These are phyloP conservation scores for Menidia beryllina DNA, from an alignment of 2,113 vertebrate species.

Conservation along the genomic window DNA sequence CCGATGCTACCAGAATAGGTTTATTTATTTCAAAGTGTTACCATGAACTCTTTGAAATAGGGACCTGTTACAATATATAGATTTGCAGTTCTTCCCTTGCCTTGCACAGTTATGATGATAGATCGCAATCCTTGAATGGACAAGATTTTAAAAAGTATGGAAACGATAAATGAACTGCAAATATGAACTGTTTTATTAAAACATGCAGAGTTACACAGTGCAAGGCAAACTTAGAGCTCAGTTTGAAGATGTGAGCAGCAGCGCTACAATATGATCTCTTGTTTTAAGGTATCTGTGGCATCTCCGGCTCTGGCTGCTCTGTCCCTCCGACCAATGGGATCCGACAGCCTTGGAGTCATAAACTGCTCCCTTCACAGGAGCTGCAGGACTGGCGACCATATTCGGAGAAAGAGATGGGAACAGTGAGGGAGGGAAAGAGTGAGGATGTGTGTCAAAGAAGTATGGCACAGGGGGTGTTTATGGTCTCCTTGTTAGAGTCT, in stretches of 20 bases:
- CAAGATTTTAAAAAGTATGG: too few relatives aligned
- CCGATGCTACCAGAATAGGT: too few relatives aligned
- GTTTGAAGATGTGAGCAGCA: background rate
- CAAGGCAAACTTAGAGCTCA: too few relatives aligned
- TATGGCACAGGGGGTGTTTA: constrained; percentile 21
- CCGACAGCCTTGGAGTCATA: constrained; percentile 34
- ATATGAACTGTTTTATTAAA: too few relatives aligned
- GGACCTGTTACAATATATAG: too few relatives aligned
- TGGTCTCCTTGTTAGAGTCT: constrained; percentile 21
- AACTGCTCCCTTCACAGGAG: constrained; percentile 41
- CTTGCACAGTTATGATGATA: too few relatives aligned
- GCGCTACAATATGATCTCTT: background rate
- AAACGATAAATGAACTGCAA: too few relatives aligned
- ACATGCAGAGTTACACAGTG: too few relatives aligned
- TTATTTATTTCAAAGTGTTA: too few relatives aligned
- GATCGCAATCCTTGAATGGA: too few relatives aligned
- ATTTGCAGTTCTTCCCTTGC: too few relatives aligned
- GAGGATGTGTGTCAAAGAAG: constrained; percentile 5
- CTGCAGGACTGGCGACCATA: constrained; percentile 40
- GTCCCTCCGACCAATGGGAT: constrained; percentile 23
- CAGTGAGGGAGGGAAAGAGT: constrained; percentile 14
- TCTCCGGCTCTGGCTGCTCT: constrained; percentile 25
- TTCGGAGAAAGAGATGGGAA: constrained; percentile 44
- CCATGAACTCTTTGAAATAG: too few relatives aligned
- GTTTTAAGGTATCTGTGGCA: constrained; percentile 32